Evolutionary conservation across 2,888 invertebrate genomes (phyloP).

Genomic region (Tupiocoris notatus): DNA sequence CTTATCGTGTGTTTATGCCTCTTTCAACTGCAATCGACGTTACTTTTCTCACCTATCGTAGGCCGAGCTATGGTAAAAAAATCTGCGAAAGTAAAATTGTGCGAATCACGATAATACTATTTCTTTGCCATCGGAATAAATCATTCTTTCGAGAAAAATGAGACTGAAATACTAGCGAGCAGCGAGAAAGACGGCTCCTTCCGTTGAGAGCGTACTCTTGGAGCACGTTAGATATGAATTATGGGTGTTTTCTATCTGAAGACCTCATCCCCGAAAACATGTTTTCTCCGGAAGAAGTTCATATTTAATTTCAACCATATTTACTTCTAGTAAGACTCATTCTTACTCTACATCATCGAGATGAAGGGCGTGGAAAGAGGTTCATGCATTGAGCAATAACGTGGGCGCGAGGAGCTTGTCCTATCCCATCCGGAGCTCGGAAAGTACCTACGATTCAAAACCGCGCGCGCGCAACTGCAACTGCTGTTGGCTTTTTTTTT

Average conservation of each 20-base stretch:
- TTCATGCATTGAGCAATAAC: neutral
- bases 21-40: too few relatives aligned
- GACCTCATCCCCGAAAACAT: neutral
- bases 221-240: slow-evolving; percentile 1
- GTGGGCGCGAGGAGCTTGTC: neutral
- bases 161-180: neutral
- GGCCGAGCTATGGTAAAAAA: too few relatives aligned
- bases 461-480: neutral
- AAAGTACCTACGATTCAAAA: neutral
- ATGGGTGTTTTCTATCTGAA: slow-evolving; percentile 4
- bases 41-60: too few relatives aligned
- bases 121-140: neutral
- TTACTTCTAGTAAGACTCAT: neutral
- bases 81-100: too few relatives aligned
- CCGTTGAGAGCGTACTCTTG: neutral
- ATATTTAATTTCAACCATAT: slow-evolving; percentile 13
- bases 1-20: too few relatives aligned
- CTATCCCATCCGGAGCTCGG: neutral
- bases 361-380: neutral
- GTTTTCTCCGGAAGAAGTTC: slow-evolving; percentile 10
- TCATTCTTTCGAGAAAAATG: neutral
- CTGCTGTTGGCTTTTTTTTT: neutral
- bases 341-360: slow-evolving; percentile 1
- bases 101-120: too few relatives aligned
- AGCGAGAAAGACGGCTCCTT: neutral